Percentiles rank a stretch among this genome's conserved stretches.
Conservation (phyloP, 2,888 invertebrate genomes). For the Catocala fraxini region DNA sequence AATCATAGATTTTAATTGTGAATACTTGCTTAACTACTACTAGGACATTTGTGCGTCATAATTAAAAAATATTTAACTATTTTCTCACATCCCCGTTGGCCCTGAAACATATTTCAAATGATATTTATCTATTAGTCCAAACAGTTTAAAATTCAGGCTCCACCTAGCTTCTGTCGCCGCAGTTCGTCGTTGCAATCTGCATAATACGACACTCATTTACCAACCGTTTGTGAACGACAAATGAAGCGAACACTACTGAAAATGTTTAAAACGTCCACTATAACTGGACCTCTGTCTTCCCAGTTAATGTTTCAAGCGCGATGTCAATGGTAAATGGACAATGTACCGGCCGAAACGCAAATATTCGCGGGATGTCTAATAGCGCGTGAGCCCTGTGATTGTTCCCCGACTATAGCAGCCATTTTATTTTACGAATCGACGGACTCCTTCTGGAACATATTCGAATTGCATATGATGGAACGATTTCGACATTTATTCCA, state of each 20-base stretch:
- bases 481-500: conserved; percentile 18
- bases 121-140: conserved; percentile 67
- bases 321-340: conserved; percentile 52
- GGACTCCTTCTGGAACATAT: conserved; percentile 48
- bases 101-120: background rate
- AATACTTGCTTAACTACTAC: too few relatives aligned
- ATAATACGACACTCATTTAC: conserved; percentile 80
- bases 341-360: conserved; percentile 61
- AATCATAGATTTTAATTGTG: too few relatives aligned
- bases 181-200: conserved; percentile 73
- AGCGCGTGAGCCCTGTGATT: conserved; percentile 75
- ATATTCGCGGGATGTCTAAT: conserved; percentile 71
- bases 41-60: too few relatives aligned
- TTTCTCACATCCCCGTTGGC: too few relatives aligned
- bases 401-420: conserved; percentile 61
- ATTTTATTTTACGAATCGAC: conserved; percentile 65
- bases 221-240: conserved; percentile 77
- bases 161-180: conserved; percentile 50
- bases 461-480: conserved; percentile 32
- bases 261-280: conserved; percentile 63
- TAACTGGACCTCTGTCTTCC: conserved; percentile 51
- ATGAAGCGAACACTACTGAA: conserved; percentile 72
- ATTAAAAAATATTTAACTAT: background rate
- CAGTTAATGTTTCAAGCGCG: conserved; percentile 28
- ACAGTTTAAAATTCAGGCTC: conserved; percentile 62